Evolutionary conservation across 2,113 vertebrate species (phyloP), one percentile per base, ranked within the genome.

Genomic region (Archilochus colubris): DNA sequence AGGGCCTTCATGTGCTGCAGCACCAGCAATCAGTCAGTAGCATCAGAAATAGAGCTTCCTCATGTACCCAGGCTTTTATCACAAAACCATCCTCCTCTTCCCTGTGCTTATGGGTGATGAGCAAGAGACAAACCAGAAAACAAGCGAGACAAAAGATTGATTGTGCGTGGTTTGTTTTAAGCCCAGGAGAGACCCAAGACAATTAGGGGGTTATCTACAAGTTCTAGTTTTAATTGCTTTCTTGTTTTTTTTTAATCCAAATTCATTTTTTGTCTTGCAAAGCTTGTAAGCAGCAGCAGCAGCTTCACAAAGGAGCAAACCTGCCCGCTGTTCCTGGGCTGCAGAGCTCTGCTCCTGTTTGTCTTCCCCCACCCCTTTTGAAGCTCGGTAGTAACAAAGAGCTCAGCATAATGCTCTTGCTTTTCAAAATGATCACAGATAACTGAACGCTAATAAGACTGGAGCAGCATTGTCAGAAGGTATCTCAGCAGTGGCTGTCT

Each of bases 401-500:
- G 93, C 85, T 94, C 80, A 94, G 95, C 72, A 90, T 69, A 92
- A 95, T 88, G 88, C 88, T 93, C 78, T 79, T 64, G 92, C 93
- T 95, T 96, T 97, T 96, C 95, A 94, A 73, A 97, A 83, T 54
- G 84, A 96, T 97, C 88, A 70, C 72, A 90, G 94, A 78, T 79
- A 92, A 46, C 36, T 7, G 85, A 91, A 97, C 55, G n/a, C 94
- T 96, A 96, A 97, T 85, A 82, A 95, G 94, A 96, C 18, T 63
- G 79, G 96, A 97, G 85, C 81, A 88, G 91, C 85, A 57, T 94
- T 97, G 97, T 97, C 96, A 96, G 86, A 83, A 96, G 94, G 89
- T 43, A 95, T 97, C 94, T 94, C 86, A 12, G 94, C 24, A 7
- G 83, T 77, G 92, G 64, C 91, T 48, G 81, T 88, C 96, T 94